Evolutionary conservation across 2,888 invertebrate species (phyloP).

Genomic region (Sinelater perroti): DNA sequence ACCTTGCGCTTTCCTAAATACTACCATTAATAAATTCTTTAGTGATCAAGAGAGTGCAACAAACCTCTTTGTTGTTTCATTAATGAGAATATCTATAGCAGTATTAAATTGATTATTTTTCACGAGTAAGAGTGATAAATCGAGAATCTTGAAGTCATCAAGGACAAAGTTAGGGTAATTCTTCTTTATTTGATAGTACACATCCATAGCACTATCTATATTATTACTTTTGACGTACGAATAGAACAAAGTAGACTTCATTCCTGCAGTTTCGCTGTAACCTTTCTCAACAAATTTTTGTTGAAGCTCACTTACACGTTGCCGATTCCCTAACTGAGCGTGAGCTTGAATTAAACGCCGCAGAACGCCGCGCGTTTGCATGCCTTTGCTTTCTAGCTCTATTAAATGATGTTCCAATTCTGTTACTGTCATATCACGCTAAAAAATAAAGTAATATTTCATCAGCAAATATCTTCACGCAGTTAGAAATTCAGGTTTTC

Average conservation of each 20-base stretch:
- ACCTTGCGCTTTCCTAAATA: conserved; percentile 51
- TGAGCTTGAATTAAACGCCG: conserved; percentile 69
- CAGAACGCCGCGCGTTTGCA: conserved; percentile 73
- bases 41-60: conserved; percentile 37
- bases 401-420: conserved; percentile 70
- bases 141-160: conserved; percentile 73
- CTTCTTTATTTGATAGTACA: conserved; percentile 64
- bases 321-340: conserved; percentile 65
- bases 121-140: conserved; percentile 69
- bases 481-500: too few species aligned
- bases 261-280: conserved; percentile 69
- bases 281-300: conserved; percentile 61
- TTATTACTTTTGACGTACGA: conserved; percentile 67
- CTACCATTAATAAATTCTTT: background rate
- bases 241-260: conserved; percentile 72
- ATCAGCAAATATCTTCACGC: too few species aligned
- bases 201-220: conserved; percentile 64
- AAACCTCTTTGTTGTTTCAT: conserved; percentile 63
- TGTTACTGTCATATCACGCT: conserved; percentile 70
- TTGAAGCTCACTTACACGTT: conserved; percentile 66
- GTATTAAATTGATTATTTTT: conserved; percentile 60
- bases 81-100: conserved; percentile 63
- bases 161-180: conserved; percentile 66
- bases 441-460: conserved; percentile 37
- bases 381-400: conserved; percentile 71